Conservation (phyloP, 2,113 vertebrate species). For the Gymnocephalus cernua region DNA sequence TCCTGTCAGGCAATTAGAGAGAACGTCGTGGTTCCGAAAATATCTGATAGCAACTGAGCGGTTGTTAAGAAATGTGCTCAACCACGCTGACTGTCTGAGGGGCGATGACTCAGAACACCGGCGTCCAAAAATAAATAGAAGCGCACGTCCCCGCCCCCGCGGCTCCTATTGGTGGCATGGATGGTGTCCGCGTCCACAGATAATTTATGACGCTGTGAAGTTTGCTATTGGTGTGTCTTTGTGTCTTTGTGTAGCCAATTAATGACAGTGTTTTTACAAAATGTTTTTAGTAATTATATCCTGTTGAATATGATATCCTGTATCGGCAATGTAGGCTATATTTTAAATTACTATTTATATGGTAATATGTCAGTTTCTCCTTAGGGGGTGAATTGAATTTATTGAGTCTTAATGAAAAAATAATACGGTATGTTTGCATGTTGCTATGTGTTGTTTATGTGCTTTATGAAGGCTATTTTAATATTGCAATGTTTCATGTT, state of each 20-base stretch:
- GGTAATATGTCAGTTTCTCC: not conserved
- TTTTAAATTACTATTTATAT: not conserved
- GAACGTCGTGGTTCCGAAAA: constrained; percentile 44
- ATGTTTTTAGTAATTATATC: not conserved
- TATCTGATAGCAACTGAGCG: not conserved
- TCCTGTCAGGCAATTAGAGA: constrained; percentile 64
- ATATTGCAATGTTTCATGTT: too few species aligned
- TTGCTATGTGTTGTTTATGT: too few species aligned
- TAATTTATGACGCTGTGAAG: not conserved
- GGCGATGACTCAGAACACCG: constrained; percentile 48
- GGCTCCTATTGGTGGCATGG: constrained; percentile 61
- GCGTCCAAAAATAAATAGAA: constrained; percentile 44
- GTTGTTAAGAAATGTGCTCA: accelerated
- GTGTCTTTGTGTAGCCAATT: not conserved
- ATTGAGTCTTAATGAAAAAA: not conserved
- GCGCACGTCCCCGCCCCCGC: constrained; percentile 36
- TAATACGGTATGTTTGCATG: too few species aligned
- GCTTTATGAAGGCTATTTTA: too few species aligned
- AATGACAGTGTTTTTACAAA: not conserved
- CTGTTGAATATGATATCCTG: not conserved
- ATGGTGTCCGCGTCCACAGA: constrained; percentile 51
- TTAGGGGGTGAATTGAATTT: not conserved
- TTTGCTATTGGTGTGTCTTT: not conserved
- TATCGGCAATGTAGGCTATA: too few species aligned
- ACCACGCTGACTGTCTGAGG: not conserved